Evolutionary conservation across 1,140 invertebrate species (phyloP).

Genomic region (Bemisia tabaci): DNA sequence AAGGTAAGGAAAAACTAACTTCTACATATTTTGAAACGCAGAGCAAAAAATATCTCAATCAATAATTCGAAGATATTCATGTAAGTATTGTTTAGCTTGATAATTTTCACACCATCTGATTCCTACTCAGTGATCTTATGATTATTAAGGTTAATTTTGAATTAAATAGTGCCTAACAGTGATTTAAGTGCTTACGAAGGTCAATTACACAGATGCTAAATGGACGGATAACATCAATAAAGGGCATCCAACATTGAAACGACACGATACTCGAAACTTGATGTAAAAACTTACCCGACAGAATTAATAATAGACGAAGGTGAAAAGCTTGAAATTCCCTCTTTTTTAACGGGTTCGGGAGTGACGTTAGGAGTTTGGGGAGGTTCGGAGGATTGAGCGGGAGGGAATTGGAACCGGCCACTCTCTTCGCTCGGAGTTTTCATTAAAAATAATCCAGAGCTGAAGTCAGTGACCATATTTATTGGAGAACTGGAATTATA

Average conservation of each 20-base stretch:
- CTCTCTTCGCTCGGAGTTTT: constrained; percentile 75
- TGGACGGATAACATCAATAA: too few relatives aligned
- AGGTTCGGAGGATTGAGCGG: constrained; percentile 29
- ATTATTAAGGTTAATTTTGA: too few relatives aligned
- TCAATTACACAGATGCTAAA: too few relatives aligned
- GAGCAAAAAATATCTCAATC: too few relatives aligned
- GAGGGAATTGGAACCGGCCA: constrained; percentile 37
- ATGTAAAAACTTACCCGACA: constrained; percentile 23
- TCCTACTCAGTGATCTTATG: too few relatives aligned
- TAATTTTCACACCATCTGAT: too few relatives aligned
- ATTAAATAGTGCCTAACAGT: too few relatives aligned
- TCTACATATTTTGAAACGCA: too few relatives aligned
- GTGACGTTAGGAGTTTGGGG: constrained; percentile 16
- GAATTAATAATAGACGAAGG: constrained; percentile 25
- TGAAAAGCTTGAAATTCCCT: constrained; percentile 21
- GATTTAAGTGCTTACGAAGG: too few relatives aligned
- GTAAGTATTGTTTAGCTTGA: too few relatives aligned
- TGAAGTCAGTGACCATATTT: constrained; percentile 74
- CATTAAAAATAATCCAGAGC: constrained; percentile 60
- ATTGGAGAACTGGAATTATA: constrained; percentile 55
- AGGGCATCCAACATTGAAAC: constrained; percentile 1
- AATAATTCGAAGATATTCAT: too few relatives aligned
- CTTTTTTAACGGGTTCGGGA: constrained; percentile 15
- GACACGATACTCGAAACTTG: neutral
- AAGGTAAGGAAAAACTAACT: too few relatives aligned